These are phyloP conservation scores for Pogonus chalceus DNA, from an alignment of 1,140 invertebrate genomes.

Conservation along the genomic window DNA sequence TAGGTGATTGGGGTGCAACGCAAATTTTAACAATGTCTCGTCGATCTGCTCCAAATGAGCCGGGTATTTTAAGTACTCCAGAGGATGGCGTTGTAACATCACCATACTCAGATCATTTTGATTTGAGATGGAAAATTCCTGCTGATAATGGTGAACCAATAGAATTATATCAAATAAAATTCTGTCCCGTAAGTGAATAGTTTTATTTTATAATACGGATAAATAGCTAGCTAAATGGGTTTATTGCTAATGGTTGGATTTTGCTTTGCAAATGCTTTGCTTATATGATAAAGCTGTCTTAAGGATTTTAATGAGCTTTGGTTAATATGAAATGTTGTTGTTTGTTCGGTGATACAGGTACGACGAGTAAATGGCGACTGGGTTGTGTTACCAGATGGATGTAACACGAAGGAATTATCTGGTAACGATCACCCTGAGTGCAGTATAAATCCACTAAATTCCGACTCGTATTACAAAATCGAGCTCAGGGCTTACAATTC, in stretches of 20 bases:
- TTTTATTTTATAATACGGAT: background rate
- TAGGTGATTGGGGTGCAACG: slow-evolving; percentile 54
- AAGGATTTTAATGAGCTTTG: slow-evolving; percentile 1
- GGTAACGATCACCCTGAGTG: slow-evolving; percentile 49
- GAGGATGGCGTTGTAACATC: slow-evolving; percentile 35
- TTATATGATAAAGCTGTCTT: background rate
- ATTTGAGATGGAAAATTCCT: slow-evolving; percentile 71
- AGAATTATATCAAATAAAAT: slow-evolving; percentile 68
- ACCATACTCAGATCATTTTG: slow-evolving; percentile 62
- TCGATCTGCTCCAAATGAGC: slow-evolving; percentile 44
- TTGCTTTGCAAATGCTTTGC: background rate
- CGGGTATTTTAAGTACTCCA: slow-evolving; percentile 38
- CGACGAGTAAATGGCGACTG: slow-evolving; percentile 50
- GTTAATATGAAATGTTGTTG: slow-evolving; percentile 5
- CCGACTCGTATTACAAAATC: slow-evolving; percentile 71
- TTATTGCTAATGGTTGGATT: background rate
- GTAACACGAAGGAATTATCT: slow-evolving; percentile 44
- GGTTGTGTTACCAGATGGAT: slow-evolving; percentile 47
- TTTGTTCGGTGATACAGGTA: slow-evolving; percentile 36
- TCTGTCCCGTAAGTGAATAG: slow-evolving; percentile 57
- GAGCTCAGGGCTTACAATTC: slow-evolving; percentile 75
- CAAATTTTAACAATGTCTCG: slow-evolving; percentile 39
- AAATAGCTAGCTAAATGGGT: too few relatives aligned
- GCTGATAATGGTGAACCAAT: slow-evolving; percentile 83
- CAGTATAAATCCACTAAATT: slow-evolving; percentile 53